Evolutionary conservation across 2,797 vertebrate species (phyloP).

Genomic region (Dicrostonyx torquatus): DNA sequence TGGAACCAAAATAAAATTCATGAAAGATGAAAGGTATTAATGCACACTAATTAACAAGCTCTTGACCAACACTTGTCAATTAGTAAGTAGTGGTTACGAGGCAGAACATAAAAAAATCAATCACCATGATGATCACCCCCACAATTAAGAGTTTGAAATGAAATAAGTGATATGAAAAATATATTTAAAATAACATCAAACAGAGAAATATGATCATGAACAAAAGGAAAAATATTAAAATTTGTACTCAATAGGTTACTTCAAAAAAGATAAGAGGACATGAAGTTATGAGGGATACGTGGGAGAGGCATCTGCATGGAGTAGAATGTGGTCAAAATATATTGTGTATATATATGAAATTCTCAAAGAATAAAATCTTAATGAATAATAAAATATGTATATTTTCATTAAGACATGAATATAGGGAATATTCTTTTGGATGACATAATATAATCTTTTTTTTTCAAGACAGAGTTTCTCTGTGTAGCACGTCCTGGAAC

Average conservation of each 20-base stretch:
- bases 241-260: too few relatives aligned
- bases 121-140: neutral
- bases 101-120: neutral
- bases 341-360: neutral
- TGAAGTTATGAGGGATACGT: neutral
- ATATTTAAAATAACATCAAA: neutral
- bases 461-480: too few relatives aligned
- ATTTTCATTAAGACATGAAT: neutral
- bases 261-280: neutral
- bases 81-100: neutral
- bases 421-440: neutral
- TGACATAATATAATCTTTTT: neutral
- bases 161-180: neutral
- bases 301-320: neutral
- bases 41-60: neutral
- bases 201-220: neutral
- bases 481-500: too few relatives aligned
- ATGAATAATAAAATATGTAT: neutral
- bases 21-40: neutral
- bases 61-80: neutral
- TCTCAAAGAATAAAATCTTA: neutral
- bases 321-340: neutral
- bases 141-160: neutral
- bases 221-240: neutral
- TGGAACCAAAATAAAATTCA: constrained; percentile 12